A percentile compares a stretch with the other conserved stretches of the same genome.
phyloP scores from a whole-genome alignment of 2,888 invertebrate genomes.

The Drosophila aldrichi region DNA sequence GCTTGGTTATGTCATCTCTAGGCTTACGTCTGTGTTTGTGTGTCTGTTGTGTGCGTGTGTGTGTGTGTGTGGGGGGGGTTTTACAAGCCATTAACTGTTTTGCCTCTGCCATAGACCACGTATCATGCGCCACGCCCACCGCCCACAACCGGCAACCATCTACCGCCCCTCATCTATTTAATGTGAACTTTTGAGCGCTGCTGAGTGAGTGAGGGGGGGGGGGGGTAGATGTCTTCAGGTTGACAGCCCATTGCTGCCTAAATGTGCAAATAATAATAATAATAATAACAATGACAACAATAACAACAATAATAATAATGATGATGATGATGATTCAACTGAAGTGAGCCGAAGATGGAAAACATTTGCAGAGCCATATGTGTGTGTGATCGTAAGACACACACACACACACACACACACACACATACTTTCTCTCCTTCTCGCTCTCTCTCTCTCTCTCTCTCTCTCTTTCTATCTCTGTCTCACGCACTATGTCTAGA shows the following conservation, averaged over 20 bases:
- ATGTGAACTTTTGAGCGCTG: slow-evolving; percentile 56
- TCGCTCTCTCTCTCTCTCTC: neutral
- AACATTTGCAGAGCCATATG: neutral
- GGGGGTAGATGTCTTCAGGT: neutral
- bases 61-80: slow-evolving; percentile 29
- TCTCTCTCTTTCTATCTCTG: slow-evolving; percentile 8
- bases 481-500: slow-evolving; percentile 1
- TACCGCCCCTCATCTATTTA: slow-evolving; percentile 40
- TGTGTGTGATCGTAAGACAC: neutral
- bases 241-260: slow-evolving; percentile 33
- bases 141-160: slow-evolving; percentile 3
- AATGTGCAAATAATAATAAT: slow-evolving; percentile 83
- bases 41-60: neutral
- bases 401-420: neutral
- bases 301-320: slow-evolving; percentile 20
- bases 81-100: slow-evolving; percentile 76
- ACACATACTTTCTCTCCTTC: no score
- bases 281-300: slow-evolving; percentile 7
- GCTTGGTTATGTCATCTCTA: slow-evolving; percentile 26
- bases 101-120: slow-evolving; percentile 33
- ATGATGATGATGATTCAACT: slow-evolving; percentile 42
- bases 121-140: slow-evolving; percentile 18
- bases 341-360: neutral
- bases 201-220: neutral
- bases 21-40: slow-evolving; percentile 2